Evolutionary conservation across 2,797 vertebrate species (phyloP).

Genomic region (Phoeniculus purpureus): DNA sequence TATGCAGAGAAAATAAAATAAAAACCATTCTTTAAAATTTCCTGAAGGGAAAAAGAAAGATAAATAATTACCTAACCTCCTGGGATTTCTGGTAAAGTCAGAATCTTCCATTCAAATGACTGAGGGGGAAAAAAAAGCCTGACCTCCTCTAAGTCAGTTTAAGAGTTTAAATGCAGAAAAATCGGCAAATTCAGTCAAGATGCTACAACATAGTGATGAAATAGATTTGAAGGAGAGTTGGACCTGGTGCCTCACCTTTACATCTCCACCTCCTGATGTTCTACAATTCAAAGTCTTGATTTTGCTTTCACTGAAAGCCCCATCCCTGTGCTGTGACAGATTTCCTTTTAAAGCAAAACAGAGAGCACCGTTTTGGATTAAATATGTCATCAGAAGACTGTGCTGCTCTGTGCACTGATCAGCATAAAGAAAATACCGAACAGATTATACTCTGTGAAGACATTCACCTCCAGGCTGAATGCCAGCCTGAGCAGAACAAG

Average conservation of each 20-base stretch:
- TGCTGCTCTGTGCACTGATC: background rate
- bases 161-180: background rate
- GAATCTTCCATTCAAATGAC: background rate
- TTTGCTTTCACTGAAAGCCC: background rate
- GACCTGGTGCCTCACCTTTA: background rate
- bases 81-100: background rate
- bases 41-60: background rate
- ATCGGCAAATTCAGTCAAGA: background rate
- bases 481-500: background rate
- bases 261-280: background rate
- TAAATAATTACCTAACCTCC: background rate
- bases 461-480: slow-evolving; percentile 24
- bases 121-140: background rate
- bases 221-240: background rate
- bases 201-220: background rate
- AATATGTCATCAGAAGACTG: background rate
- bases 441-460: slow-evolving; percentile 17
- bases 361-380: background rate
- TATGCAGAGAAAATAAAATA: background rate
- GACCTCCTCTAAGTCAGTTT: background rate
- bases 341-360: background rate
- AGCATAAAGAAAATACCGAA: slow-evolving; percentile 1
- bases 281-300: background rate
- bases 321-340: background rate
- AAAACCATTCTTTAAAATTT: background rate